These are phyloP conservation scores for Mythimna loreyi DNA, from an alignment of 2,888 invertebrate genomes.

Conservation along the genomic window DNA sequence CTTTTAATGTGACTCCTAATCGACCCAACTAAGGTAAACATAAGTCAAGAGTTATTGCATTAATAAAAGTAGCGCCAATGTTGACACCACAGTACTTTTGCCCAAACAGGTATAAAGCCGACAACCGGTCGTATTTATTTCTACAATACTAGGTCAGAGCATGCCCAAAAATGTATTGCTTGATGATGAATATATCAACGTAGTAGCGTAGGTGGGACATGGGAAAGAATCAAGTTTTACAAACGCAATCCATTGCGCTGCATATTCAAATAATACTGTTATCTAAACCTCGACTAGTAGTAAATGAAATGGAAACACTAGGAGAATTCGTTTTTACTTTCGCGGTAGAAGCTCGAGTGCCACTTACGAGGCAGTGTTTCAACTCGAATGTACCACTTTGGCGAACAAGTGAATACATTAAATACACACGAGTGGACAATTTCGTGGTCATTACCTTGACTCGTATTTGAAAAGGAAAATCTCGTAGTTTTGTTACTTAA, in stretches of 20 bases:
- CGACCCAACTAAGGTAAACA: slow-evolving; percentile 6
- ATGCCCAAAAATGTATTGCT: slow-evolving; percentile 57
- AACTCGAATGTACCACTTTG: slow-evolving; percentile 62
- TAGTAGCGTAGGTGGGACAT: slow-evolving; percentile 43
- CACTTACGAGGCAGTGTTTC: slow-evolving; percentile 57
- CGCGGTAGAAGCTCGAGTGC: slow-evolving; percentile 55
- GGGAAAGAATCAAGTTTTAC: slow-evolving; percentile 24
- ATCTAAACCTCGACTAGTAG: slow-evolving; percentile 20
- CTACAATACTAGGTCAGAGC: slow-evolving; percentile 61
- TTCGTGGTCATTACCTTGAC: slow-evolving; percentile 70
- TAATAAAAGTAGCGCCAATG: slow-evolving; percentile 36
- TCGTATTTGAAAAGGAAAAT: slow-evolving; percentile 58
- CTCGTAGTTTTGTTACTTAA: slow-evolving; percentile 48
- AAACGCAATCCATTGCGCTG: slow-evolving; percentile 48
- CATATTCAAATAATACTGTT: slow-evolving; percentile 14
- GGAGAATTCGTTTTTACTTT: slow-evolving; percentile 64
- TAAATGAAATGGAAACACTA: slow-evolving; percentile 53
- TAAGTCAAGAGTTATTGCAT: slow-evolving; percentile 25
- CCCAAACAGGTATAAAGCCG: slow-evolving; percentile 37
- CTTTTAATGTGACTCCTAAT: slow-evolving; percentile 34
- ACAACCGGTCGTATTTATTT: slow-evolving; percentile 62
- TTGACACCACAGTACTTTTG: slow-evolving; percentile 43
- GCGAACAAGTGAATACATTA: slow-evolving; percentile 71
- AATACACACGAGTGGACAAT: slow-evolving; percentile 66
- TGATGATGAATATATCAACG: slow-evolving; percentile 51